Percentiles rank a stretch among this genome's conserved stretches.
Evolutionary conservation across 1,140 invertebrate genomes (phyloP).

Genomic region (Chironomus tepperi): DNA sequence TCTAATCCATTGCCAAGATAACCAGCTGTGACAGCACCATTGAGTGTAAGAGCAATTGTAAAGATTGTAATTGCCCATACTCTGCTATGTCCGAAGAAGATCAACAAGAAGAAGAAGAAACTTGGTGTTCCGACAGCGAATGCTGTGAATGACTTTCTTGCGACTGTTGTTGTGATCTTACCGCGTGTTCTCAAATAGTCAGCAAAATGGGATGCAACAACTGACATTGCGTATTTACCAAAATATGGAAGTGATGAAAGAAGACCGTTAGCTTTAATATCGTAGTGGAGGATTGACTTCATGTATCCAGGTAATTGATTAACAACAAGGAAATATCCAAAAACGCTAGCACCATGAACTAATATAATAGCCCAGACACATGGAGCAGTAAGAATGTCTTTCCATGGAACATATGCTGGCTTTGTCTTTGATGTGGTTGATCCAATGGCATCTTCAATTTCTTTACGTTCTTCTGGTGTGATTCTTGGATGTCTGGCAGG

Average conservation of each 20-base stretch:
- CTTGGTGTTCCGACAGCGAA: conserved; percentile 53
- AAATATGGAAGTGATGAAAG: conserved; percentile 81
- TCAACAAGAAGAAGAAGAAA: conserved; percentile 59
- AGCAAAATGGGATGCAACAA: conserved; percentile 56
- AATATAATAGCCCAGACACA: conserved; percentile 89
- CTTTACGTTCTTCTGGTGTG: conserved; percentile 63
- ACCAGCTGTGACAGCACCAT: conserved; percentile 76
- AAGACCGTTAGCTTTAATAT: conserved; percentile 84
- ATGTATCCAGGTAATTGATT: conserved; percentile 92
- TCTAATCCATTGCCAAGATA: conserved; percentile 83
- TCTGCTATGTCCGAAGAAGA: conserved; percentile 59
- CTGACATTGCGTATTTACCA: conserved; percentile 70
- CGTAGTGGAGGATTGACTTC: conserved; percentile 77
- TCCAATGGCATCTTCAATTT: conserved; percentile 67
- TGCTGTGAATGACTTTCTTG: conserved; percentile 57
- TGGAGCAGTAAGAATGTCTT: conserved; percentile 61
- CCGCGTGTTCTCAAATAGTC: conserved; percentile 56
- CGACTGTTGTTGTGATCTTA: conserved; percentile 57
- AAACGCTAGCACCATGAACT: conserved; percentile 85
- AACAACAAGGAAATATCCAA: conserved; percentile 89
- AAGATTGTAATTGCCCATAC: conserved; percentile 62
- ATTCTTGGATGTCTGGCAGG: conserved; percentile 82
- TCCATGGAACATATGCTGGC: conserved; percentile 69
- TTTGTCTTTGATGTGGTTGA: conserved; percentile 46
- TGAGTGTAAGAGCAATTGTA: conserved; percentile 66